Evolutionary conservation across 64 coral and sea anemone genomes (phyloP), one percentile per base, ranked within the genome.

Genomic region (Pocillopora damicornis): DNA sequence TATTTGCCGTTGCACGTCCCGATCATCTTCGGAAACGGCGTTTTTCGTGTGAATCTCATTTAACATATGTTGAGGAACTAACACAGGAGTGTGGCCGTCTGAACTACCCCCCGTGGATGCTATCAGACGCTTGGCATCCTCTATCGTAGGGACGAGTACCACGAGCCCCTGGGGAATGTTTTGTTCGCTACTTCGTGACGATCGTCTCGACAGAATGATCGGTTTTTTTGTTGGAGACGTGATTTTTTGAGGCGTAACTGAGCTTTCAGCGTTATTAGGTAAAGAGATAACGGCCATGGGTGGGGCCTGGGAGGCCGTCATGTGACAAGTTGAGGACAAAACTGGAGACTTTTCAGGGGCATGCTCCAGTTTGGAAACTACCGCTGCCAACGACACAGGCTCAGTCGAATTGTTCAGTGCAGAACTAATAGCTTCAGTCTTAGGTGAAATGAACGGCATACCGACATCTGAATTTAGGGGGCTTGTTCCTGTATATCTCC

Each of bases 121-220:
- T 87, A 93, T 93, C 13, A 97, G 82, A 36, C 92, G 88, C 56
- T 93, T 93, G n/a, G 94, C 94, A 23, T 93, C 94, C 74, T 93
- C 94, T 25, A 97, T 81, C 15, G 94, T 97, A 0, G 94, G 94
- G 61, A 97, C 94, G 64, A 97, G 77, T 12, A 97, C 91, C 15
- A 97, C 91, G 66, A 97, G 80, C 68, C 94, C 91, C 61, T 97
- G 87, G 17, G 94, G 94, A 64, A 97, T 82, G 15, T 92, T 89
- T 36, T 93, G 86, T 76, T 87, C 87, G 0, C 75, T 85, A 12
- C 59, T 72, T 35, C 73, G 88, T 25, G 87, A 81, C 25, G 86
- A 76, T 9, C 89, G 92, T 63, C 91, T 76, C 38, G 81, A 90
- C 12, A 97, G 88, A 79, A 97, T 97, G 61, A 93, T 97, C 74